Evolutionary conservation across 1,140 invertebrate species (phyloP).

Genomic region (Hyles euphorbiae): DNA sequence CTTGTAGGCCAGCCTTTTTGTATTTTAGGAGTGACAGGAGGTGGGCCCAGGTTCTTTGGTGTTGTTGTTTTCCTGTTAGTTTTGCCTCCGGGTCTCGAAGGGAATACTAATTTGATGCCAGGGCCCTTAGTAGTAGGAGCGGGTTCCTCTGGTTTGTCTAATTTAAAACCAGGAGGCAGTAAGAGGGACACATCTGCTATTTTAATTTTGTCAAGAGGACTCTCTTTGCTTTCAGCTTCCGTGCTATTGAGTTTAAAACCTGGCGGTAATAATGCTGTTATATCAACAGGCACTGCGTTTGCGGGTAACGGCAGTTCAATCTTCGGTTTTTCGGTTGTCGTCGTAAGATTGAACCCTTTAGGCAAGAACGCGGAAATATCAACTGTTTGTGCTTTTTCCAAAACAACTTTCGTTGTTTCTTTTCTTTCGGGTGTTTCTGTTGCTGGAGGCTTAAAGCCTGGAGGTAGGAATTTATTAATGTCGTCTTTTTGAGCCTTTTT

Average conservation of each 20-base stretch:
- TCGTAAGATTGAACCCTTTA: constrained; percentile 75
- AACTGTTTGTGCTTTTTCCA: constrained; percentile 72
- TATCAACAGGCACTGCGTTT: constrained; percentile 74
- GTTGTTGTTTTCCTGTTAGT: constrained; percentile 79
- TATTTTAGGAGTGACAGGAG: constrained; percentile 79
- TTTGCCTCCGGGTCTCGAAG: constrained; percentile 85
- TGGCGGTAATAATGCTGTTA: constrained; percentile 78
- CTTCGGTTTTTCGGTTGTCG: constrained; percentile 67
- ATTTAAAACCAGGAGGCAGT: constrained; percentile 79
- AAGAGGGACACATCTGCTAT: constrained; percentile 76
- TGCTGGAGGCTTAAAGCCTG: constrained; percentile 72
- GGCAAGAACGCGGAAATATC: constrained; percentile 81
- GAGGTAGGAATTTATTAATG: constrained; percentile 79
- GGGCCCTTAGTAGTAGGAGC: constrained; percentile 62
- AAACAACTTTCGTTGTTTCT: constrained; percentile 37
- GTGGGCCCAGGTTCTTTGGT: constrained; percentile 61
- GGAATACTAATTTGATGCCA: constrained; percentile 84
- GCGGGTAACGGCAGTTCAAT: constrained; percentile 59
- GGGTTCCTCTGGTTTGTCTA: constrained; percentile 43
- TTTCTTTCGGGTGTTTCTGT: constrained; percentile 45
- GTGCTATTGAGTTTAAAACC: constrained; percentile 72
- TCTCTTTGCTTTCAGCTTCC: constrained; percentile 39
- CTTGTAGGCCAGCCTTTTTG: constrained; percentile 88
- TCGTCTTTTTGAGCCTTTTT: constrained; percentile 68
- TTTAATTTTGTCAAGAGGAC: constrained; percentile 66